Evolutionary conservation across 2,113 vertebrate genomes (phyloP), one percentile per base, ranked within the genome.

Genomic region (Vidua macroura): DNA sequence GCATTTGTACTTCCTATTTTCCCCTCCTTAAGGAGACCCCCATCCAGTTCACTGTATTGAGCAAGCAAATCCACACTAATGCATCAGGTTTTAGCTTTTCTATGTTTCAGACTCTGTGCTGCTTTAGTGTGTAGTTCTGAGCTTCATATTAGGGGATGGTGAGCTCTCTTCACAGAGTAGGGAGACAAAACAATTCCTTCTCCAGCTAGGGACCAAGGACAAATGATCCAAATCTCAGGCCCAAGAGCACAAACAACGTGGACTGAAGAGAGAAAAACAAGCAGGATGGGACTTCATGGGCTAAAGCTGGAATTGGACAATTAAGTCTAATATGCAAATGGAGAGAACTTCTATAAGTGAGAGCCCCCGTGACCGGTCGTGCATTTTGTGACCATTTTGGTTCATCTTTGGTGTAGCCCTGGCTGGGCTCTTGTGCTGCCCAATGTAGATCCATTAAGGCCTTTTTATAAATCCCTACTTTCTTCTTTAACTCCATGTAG

Each of bases 331-430:
- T 1, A 4, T 56, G 31, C 19, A 56, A 56, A 56, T 56, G 17
- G 53, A 56, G 53, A 56, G 20, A 21, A 21, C 30, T 55, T n/a
- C n/a, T n/a, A n/a, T n/a, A 3, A 55, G 53, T 13, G 53, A 56
- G 5, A 56, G 53, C 4, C 31, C 31, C 19, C 0, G 5, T 21
- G 31, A 6, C 9, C 8, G 1, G 8, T 1, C 3, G 25, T 51
- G 1, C 53, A 56, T 33, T 56, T 56, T 56, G 55, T 9, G 31
- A 1, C 20, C 55, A 56, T 56, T 56, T n/a, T n/a, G 55, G 55
- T n/a, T 22, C 55, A 56, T 1, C 55, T 21, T 56, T 31, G 53
- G 53, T 31, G 53, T 11, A 31, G 53, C 53, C 53, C 53, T 55
- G 53, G 53, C 18, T 55, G 52, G 53, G 53, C 30, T 55, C 30